Percentiles rank a stretch among this genome's conserved stretches.
These are phyloP conservation scores for Hermaeophaga mercurialis DNA, from an alignment of 2,888 invertebrate species.

Conservation along the genomic window DNA sequence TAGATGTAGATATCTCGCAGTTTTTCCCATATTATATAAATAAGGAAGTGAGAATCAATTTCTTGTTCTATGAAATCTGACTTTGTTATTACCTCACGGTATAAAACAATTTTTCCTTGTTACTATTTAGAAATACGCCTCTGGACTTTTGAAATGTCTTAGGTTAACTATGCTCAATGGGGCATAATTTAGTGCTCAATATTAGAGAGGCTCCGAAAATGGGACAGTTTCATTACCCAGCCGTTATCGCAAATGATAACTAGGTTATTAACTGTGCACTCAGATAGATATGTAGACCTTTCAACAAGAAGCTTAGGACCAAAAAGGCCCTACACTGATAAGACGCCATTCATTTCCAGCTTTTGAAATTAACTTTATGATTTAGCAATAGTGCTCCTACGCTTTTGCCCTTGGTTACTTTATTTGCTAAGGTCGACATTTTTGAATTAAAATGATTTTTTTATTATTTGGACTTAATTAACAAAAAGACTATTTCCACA, in stretches of 20 bases:
- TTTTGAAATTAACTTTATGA: conserved; percentile 41
- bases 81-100: too few species aligned
- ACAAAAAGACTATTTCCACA: too few species aligned
- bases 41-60: too few species aligned
- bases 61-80: conserved; percentile 5
- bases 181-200: conserved; percentile 51
- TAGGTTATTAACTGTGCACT: conserved; percentile 50
- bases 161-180: conserved; percentile 39
- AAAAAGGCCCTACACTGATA: conserved; percentile 39
- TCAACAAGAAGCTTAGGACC: conserved; percentile 47
- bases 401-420: too few species aligned
- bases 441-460: too few species aligned
- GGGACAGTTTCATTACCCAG: conserved; percentile 53
- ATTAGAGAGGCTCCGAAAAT: conserved; percentile 51
- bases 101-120: neutral
- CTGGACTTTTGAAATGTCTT: conserved; percentile 25
- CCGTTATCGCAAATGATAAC: conserved; percentile 52
- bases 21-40: too few species aligned
- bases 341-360: conserved; percentile 39
- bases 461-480: too few species aligned
- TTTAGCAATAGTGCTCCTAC: conserved; percentile 29
- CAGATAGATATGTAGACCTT: conserved; percentile 51
- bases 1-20: too few species aligned
- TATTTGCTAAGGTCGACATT: too few species aligned
- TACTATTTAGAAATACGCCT: neutral